Base-by-base conservation (phyloP, 2,888 invertebrate species). In the Corythucha ciliata region DNA sequence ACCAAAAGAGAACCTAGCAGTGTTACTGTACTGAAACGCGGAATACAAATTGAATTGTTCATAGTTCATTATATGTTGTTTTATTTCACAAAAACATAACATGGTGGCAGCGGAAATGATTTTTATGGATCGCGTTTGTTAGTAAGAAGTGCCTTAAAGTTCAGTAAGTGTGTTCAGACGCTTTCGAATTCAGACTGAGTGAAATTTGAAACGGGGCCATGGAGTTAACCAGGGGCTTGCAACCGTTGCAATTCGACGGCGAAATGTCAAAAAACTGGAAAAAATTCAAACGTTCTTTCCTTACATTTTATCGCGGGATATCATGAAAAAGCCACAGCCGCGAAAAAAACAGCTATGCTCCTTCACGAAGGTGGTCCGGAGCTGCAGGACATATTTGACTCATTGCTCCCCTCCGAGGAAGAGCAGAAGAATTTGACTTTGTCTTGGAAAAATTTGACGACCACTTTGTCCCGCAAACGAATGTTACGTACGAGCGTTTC, bases 401-500 rank as follows among this genome's bases (percentile, higher is more conserved):
- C 45, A 32, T 5, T 45, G 4, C 4, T 6, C n/a, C 8, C 32
- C 14, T 21, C 16, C 16, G 45, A 45, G 8, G 27, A 29, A 3
- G 29, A 45, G 24, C 14, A 6, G 14, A 41, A 41, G 14, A 6
- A 21, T 7, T 41, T 41, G n/a, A n/a, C n/a, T n/a, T n/a, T n/a
- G 34, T 47, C 8, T 8, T 47, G 12, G 16, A 5, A 3, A 32
- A 45, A 3, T 46, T 51, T 16, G 51, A 51, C 14, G 8, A 29
- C 4, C 25, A 34, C 29, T 51, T 34, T 24, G 14, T 45, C n/a
- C 45, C 39, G 3, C 22, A 16, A 7, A 36, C 37, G 4, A 47
- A 47, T 34, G 34, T 34, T 10, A 46, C 45, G n/a, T 36, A 51
- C 4, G 45, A 34, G 29, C 10, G 51, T 12, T 27, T 34, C 36